phyloP scores from a whole-genome alignment of 1,140 invertebrate species.

The Ostrea edulis region DNA sequence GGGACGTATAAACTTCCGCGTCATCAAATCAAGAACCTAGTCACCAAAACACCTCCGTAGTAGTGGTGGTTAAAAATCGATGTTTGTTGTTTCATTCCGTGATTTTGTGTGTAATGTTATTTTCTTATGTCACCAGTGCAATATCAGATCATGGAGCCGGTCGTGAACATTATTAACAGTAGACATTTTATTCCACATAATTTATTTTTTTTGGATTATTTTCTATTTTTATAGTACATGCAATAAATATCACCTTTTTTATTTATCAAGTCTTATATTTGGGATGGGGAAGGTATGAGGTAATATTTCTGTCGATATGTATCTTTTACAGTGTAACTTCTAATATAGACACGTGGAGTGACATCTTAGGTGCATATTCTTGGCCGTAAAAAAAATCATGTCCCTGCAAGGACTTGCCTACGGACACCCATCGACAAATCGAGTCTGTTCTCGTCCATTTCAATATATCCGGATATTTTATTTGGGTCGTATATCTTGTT shows the following conservation, averaged over 20 bases:
- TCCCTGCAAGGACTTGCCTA: background rate
- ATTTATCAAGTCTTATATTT: background rate
- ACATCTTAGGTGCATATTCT: background rate
- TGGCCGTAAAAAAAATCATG: background rate
- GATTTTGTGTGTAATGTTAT: background rate
- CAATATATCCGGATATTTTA: background rate
- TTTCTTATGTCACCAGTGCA: background rate
- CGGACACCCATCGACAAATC: background rate
- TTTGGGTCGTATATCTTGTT: slow-evolving; percentile 15
- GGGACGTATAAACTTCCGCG: too few species aligned
- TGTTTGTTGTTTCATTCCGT: background rate
- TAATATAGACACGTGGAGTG: background rate
- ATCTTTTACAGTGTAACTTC: background rate
- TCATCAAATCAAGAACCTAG: background rate
- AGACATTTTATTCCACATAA: background rate
- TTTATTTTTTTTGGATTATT: slow-evolving; percentile 15
- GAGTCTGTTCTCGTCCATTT: background rate
- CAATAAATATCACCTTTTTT: slow-evolving; percentile 4
- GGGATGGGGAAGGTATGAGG: background rate
- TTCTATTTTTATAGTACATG: slow-evolving; percentile 34
- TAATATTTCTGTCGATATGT: background rate
- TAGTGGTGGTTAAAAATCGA: background rate
- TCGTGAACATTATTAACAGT: background rate
- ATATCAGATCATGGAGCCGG: background rate
- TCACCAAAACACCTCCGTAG: background rate